Evolutionary conservation across 1,140 invertebrate genomes (phyloP), one percentile per base, ranked within the genome.

Genomic region (Cyphomyrmex costatus): DNA sequence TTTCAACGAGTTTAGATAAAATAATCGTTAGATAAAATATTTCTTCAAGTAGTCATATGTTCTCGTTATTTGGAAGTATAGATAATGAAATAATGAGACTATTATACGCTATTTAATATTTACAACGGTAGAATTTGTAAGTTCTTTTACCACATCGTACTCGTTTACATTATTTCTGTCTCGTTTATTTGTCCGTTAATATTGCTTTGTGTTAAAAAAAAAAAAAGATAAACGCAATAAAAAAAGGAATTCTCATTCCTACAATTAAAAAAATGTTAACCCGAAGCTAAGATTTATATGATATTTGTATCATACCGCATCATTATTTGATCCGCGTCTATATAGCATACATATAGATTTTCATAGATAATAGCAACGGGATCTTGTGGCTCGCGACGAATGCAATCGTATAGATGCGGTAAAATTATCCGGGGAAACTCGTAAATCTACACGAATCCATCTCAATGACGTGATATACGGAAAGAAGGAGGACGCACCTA

Each of bases 1-100:
- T 16, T 36, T 12, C 8, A 12, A 49, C 42, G 42, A 19, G 68
- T 12, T 70, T 49, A 49, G 68, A 70, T 33, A 63, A 63, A 58
- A 58, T 58, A 58, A 58, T 58, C 21, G 27, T 30, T n/a, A 63
- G 61, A 63, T 70, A 51, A 70, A 70, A 27, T 70, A 70, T 70
- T 27, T 19, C 21, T 16, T 27, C 42, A 16, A 16, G n/a, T 24
- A 3, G n/a, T 33, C 21, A 14, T 8, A 33, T 24, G n/a, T 46
- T 70, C 33, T 8, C 3, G 4, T 65, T 33, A 36, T 19, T 42
- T 21, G 33, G 4, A 19, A 42, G n/a, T 21, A 12, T 10, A 30
- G 33, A 8, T 33, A 68, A 46, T 46, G 8, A 16, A 68, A 24
- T 24, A 4, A 12, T 24, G 19, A 36, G 6, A 65, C 19, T 33